Base-by-base conservation (phyloP, 2,888 invertebrate species). In the Eristalis intricaria region DNA sequence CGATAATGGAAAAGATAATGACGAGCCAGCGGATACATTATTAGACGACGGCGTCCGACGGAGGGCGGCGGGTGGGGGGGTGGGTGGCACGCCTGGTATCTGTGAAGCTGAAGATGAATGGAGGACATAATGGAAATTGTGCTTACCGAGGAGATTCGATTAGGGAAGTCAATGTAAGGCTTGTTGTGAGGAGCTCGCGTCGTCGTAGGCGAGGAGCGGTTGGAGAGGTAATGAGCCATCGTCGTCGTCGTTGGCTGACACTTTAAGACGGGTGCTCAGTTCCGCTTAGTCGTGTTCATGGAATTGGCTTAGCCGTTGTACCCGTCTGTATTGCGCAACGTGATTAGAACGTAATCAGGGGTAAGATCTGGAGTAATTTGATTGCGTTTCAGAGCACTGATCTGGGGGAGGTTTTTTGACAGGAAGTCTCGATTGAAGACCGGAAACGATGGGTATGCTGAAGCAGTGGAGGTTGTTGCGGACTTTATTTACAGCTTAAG, bases 1-100 rank as follows among this genome's bases (percentile, higher is more conserved):
- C 64, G 76, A 76, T 80, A 87, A 87, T 87, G 69, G 79, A 73
- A 87, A 80, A 73, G 76, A 75, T 79, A 83, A 87, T 87, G 78
- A 79, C 69, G 58, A 68, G 19, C 19, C 26, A 74, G 66, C 29
- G 29, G 74, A 50, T 66, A 74, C 74, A 43, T 64, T 77, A 70
- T 74, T 70, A 66, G 70, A 35, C 58, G 35, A 10, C 40, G 23
- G 50, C 2, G n/a, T n/a, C n/a, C 38, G 26, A 32, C 1, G 32
- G 32, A 8, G 10, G 32, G 32, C 32, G 8, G 5, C 5, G 32
- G 32, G 32, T 29, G 29, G 29, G 29, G 2, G 2, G 29, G 5
- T 32, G 63, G 50, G 40, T 68, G 71, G 15, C n/a, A 50, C 0
- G 43, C 26, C 56, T 65, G 19, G 35, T 64, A 11, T 70, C 29